Evolutionary conservation across 2,888 invertebrate species (phyloP).

Genomic region (Calephelis perditalis): DNA sequence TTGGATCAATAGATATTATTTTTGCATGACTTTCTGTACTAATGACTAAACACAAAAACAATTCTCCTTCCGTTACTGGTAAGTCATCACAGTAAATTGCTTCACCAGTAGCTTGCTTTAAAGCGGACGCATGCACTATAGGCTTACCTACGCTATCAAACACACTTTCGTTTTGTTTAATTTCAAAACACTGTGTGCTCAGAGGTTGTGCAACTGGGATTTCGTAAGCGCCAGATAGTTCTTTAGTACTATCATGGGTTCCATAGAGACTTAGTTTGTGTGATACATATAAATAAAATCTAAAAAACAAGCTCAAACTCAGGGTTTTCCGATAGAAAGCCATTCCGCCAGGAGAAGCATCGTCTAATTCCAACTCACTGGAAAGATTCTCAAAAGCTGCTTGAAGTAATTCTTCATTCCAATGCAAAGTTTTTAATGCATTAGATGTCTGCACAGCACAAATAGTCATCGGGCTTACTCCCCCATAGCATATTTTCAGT

Average conservation of each 20-base stretch:
- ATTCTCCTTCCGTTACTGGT: constrained; percentile 81
- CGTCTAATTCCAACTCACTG: constrained; percentile 86
- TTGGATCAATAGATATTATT: constrained; percentile 79
- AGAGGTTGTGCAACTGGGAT: constrained; percentile 53
- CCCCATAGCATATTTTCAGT: constrained; percentile 90
- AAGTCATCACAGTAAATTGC: constrained; percentile 72
- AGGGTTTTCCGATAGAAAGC: constrained; percentile 52
- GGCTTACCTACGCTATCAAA: constrained; percentile 88
- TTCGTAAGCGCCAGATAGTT: constrained; percentile 53
- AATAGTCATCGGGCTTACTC: constrained; percentile 93
- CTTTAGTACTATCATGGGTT: constrained; percentile 27
- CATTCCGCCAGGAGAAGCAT: constrained; percentile 92
- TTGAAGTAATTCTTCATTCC: constrained; percentile 81
- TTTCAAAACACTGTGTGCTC: constrained; percentile 84
- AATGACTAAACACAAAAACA: constrained; percentile 85
- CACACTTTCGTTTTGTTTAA: constrained; percentile 58
- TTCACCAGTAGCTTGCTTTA: constrained; percentile 95
- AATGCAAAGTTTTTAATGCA: constrained; percentile 75
- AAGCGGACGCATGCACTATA: constrained; percentile 87
- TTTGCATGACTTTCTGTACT: no score
- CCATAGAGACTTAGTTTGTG: constrained; percentile 37
- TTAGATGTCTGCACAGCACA: constrained; percentile 82
- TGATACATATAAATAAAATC: constrained; percentile 80
- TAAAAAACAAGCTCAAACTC: constrained; percentile 50
- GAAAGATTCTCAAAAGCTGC: constrained; percentile 79